Conservation (phyloP, 2,113 vertebrate species). For the Terrapene triunguis region DNA sequence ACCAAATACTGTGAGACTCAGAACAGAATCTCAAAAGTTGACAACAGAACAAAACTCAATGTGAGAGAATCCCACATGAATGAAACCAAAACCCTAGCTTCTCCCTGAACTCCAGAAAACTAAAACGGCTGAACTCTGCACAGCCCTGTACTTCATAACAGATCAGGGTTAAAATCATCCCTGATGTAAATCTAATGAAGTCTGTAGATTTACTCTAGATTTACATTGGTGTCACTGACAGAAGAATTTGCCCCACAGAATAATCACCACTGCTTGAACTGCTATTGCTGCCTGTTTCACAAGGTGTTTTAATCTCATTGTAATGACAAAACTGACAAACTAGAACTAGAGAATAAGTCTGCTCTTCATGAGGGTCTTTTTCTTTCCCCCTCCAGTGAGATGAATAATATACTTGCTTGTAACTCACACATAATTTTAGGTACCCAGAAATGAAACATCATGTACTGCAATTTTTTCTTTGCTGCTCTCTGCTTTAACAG, state of each 20-base stretch:
- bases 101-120: neutral
- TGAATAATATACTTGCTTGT: neutral
- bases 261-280: neutral
- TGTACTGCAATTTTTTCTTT: constrained; percentile 5
- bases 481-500: neutral
- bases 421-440: constrained; percentile 19
- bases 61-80: neutral
- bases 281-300: neutral
- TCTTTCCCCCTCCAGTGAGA: neutral
- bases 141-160: neutral
- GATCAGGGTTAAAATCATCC: neutral
- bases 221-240: neutral
- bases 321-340: constrained; percentile 7
- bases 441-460: constrained; percentile 11
- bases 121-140: neutral
- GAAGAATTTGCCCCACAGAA: neutral
- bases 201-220: neutral
- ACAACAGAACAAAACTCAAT: neutral
- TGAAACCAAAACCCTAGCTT: neutral
- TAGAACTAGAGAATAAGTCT: neutral
- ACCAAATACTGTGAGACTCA: neutral
- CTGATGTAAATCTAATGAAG: neutral
- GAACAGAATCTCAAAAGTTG: neutral
- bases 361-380: constrained; percentile 3
- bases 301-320: neutral